These are phyloP conservation scores for Colletes gigas DNA, from an alignment of 1,140 invertebrate genomes.

Conservation along the genomic window DNA sequence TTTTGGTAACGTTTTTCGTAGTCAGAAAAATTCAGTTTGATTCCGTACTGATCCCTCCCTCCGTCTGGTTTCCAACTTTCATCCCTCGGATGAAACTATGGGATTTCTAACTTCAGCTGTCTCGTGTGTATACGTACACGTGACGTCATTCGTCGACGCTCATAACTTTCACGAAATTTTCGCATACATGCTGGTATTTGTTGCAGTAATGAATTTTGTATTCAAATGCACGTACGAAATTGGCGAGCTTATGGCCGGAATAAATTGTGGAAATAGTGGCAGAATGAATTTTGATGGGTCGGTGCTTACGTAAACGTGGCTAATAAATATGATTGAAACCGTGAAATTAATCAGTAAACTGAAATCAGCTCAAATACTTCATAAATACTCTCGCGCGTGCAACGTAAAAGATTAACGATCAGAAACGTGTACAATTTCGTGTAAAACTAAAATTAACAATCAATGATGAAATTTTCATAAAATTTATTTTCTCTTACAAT, in stretches of 20 bases:
- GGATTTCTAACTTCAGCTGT: constrained; percentile 9
- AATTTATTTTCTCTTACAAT: too few relatives aligned
- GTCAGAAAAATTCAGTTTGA: constrained; percentile 14
- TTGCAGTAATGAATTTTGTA: not conserved
- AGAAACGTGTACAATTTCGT: too few relatives aligned
- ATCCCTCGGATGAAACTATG: not conserved
- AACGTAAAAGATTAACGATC: too few relatives aligned
- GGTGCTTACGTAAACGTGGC: too few relatives aligned
- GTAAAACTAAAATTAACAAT: too few relatives aligned
- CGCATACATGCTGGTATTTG: not conserved
- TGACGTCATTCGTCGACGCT: not conserved
- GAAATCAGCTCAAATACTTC: too few relatives aligned
- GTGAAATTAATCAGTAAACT: too few relatives aligned
- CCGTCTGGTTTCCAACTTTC: constrained; percentile 4
- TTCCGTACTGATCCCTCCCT: not conserved
- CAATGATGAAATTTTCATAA: too few relatives aligned
- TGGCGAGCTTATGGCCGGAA: not conserved
- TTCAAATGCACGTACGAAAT: not conserved
- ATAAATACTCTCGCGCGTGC: too few relatives aligned
- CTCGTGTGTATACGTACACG: not conserved
- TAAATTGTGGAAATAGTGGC: not conserved
- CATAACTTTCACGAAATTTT: not conserved
- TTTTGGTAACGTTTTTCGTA: constrained; percentile 19
- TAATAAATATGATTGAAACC: too few relatives aligned
- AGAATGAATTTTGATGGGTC: not conserved